These are phyloP conservation scores for Bradypodion ventrale DNA, from an alignment of 2,797 vertebrate species.

Conservation along the genomic window DNA sequence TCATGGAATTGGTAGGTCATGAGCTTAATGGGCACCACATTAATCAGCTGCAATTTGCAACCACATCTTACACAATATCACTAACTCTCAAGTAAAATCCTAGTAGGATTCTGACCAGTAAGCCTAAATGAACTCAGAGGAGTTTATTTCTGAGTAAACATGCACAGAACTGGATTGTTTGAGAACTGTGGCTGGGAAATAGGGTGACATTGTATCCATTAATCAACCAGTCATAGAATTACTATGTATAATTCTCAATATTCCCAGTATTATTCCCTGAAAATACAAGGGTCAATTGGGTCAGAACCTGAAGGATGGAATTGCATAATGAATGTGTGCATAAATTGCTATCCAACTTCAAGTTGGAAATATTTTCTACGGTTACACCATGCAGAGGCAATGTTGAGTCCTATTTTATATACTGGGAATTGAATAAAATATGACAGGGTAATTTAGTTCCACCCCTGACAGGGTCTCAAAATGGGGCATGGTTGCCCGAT, in stretches of 20 bases:
- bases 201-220: too few species aligned
- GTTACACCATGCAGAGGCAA: background rate
- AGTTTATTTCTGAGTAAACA: background rate
- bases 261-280: background rate
- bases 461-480: too few species aligned
- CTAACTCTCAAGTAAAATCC: too few species aligned
- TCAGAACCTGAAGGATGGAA: background rate
- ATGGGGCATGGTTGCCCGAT: too few species aligned
- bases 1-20: too few species aligned
- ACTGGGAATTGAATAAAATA: too few species aligned
- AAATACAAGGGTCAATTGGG: background rate
- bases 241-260: background rate
- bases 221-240: background rate
- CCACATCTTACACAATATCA: too few species aligned
- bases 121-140: background rate
- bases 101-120: background rate
- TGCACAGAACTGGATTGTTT: background rate
- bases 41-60: too few species aligned
- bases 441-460: too few species aligned
- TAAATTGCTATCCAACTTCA: background rate
- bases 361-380: background rate
- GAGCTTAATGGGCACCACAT: too few species aligned
- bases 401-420: too few species aligned
- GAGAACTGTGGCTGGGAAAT: background rate
- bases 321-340: background rate